Base-by-base conservation (phyloP, 2,113 vertebrate species). In the Vicugna pacos region DNA sequence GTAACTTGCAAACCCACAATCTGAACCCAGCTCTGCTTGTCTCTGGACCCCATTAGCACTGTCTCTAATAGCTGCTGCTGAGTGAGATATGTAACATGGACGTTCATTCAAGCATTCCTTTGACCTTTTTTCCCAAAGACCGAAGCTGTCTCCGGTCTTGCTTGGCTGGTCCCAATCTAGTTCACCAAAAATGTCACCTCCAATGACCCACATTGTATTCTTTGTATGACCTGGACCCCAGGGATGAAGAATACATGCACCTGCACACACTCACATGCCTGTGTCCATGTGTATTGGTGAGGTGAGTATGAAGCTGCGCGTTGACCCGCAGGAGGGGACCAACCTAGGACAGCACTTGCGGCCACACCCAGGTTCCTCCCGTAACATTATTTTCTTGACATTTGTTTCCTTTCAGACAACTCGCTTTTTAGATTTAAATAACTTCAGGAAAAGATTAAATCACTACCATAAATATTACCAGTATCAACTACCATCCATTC, bases 391-490 rank as follows among this genome's bases (percentile, higher is more conserved):
- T 88, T 69, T 69, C 58, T 91, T 85, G 52, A 56, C 12, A 9
- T 62, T 69, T 42, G 88, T 82, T 48, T 79, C 56, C 32, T 86
- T 87, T 73, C 50, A 93, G 32, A 50, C 2, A 60, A 86, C 24
- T 93, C 35, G 70, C 4, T 65, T 60, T 94, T 65, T 52, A 70
- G 8, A 48, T 64, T 69, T 87, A 64, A 62, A 75, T 83, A 69
- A 92, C 46, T 86, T 88, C 62, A 26, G 83, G 83, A 69, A 89
- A 89, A 76, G 82, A 77, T 82, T 46, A 89, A 85, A 46, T 77
- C 69, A 81, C n/a, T 35, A 20, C 48, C n/a, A 48, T 52, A 81
- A 91, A 46, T 60, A 81, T 15, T 48, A 58, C 65, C 13, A 84
- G 28, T 69, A 38, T 77, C 79, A 54, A 50, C 73, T 82, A 14